Percentiles rank a stretch among this genome's conserved stretches.
phyloP scores from a whole-genome alignment of 2,113 vertebrate genomes.

The Vimba vimba region DNA sequence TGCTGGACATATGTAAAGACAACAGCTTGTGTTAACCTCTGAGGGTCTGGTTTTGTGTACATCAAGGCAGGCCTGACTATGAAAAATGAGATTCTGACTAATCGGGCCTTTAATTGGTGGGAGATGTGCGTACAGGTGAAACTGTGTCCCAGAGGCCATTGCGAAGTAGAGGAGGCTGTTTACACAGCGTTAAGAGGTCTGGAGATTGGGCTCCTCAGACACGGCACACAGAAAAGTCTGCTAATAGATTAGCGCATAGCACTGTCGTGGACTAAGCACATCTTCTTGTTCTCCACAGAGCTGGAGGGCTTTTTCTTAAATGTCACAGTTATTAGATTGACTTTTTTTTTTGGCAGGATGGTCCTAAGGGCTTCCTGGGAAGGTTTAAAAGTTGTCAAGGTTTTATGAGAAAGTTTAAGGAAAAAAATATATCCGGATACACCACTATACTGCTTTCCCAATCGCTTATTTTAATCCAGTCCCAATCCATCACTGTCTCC shows the following conservation, averaged over 20 bases:
- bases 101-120: constrained; percentile 91
- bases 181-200: constrained; percentile 85
- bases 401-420: constrained; percentile 2
- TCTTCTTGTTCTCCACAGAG: constrained; percentile 59
- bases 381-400: constrained; percentile 37
- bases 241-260: constrained; percentile 89
- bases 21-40: not conserved
- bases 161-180: constrained; percentile 78
- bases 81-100: constrained; percentile 74
- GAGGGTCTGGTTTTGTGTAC: not conserved
- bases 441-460: not conserved
- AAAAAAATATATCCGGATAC: not conserved
- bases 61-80: constrained; percentile 14
- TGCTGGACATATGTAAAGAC: not conserved
- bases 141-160: constrained; percentile 85
- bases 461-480: not conserved
- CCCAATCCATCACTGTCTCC: not conserved
- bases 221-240: constrained; percentile 80
- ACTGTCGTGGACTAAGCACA: constrained; percentile 75
- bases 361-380: constrained; percentile 54
- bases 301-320: constrained; percentile 78
- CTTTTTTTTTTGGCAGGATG: constrained; percentile 67
- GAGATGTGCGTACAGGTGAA: constrained; percentile 95
- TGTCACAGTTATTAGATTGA: constrained; percentile 88
- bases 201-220: constrained; percentile 81